These are phyloP conservation scores for Heliconius ismenius DNA, from an alignment of 2,888 invertebrate species.

Conservation along the genomic window DNA sequence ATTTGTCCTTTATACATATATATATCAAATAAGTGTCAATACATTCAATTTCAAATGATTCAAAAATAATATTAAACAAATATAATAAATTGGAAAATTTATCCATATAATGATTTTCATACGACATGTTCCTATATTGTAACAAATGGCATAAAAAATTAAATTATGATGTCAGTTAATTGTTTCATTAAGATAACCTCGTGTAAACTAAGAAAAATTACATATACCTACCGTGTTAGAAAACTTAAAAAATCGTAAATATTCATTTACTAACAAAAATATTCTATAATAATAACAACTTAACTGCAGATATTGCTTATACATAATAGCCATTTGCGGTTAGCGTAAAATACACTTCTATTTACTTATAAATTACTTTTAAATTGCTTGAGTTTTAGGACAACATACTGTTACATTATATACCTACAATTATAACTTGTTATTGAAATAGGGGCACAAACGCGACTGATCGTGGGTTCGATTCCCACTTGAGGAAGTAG, in stretches of 20 bases:
- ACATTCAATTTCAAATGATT: neutral
- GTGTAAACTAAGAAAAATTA: neutral
- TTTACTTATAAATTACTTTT: neutral
- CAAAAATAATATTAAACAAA: neutral
- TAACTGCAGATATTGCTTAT: neutral
- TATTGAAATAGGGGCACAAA: too few species aligned
- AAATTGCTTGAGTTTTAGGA: neutral
- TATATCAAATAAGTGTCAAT: neutral
- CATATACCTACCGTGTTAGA: neutral
- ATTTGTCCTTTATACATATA: too few species aligned
- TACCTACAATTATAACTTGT: neutral
- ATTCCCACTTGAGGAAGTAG: too few species aligned
- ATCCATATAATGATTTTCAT: neutral
- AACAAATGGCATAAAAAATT: neutral
- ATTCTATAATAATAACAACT: neutral
- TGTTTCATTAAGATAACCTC: constrained; percentile 6
- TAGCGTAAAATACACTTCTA: neutral
- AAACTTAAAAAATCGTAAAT: neutral
- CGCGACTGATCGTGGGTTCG: too few species aligned
- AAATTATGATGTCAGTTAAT: neutral
- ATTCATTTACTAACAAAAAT: neutral
- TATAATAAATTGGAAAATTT: neutral
- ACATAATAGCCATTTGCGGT: neutral
- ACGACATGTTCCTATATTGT: neutral
- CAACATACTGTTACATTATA: neutral